Percentiles rank a stretch among this genome's conserved stretches.
phyloP scores from a whole-genome alignment of 2,797 vertebrate genomes.

The Urophycis tenuis region DNA sequence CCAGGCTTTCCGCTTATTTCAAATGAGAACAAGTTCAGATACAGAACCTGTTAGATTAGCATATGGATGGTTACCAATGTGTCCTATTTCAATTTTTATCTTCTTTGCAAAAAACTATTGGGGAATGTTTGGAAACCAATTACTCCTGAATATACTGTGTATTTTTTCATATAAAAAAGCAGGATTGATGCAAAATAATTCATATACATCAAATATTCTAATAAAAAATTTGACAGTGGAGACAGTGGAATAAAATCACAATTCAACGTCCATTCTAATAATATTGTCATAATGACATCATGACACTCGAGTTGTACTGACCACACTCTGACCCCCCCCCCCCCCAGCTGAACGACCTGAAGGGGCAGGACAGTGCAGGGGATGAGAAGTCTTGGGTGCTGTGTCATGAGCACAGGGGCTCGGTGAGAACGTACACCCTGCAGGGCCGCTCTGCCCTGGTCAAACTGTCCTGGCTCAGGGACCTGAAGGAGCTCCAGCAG shows the following conservation, averaged over 20 bases:
- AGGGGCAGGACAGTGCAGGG: slow-evolving; percentile 83
- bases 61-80: not conserved
- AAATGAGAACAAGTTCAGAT: not conserved
- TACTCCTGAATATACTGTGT: no score
- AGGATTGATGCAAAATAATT: no score
- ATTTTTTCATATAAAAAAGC: no score
- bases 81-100: not conserved
- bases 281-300: not conserved
- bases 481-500: slow-evolving; percentile 86
- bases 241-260: not conserved
- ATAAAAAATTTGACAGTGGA: not conserved
- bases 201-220: not conserved
- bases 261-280: not conserved
- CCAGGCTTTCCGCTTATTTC: not conserved
- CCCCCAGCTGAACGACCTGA: slow-evolving; percentile 82
- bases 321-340: not conserved
- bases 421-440: slow-evolving; percentile 84
- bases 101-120: not conserved
- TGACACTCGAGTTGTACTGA: not conserved
- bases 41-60: no score
- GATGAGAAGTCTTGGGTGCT: slow-evolving; percentile 89
- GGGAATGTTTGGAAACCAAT: not conserved
- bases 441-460: slow-evolving; percentile 81
- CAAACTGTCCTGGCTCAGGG: slow-evolving; percentile 93
- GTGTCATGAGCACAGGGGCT: slow-evolving; percentile 91